These are phyloP conservation scores for Pandemis heparana DNA, from an alignment of 2,888 invertebrate species.

Conservation along the genomic window DNA sequence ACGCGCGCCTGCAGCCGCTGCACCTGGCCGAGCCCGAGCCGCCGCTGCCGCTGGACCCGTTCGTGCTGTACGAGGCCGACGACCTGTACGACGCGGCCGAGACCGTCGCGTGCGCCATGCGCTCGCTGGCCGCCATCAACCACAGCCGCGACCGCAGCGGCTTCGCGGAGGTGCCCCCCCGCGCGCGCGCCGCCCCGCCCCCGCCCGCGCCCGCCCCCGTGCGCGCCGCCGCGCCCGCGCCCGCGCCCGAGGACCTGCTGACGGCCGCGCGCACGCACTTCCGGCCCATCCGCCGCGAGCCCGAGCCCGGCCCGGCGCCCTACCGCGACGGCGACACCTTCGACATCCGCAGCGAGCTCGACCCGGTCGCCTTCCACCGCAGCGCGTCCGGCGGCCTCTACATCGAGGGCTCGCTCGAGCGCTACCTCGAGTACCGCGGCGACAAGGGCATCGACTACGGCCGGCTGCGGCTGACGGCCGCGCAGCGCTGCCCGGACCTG, in stretches of 20 bases:
- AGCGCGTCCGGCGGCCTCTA: slow-evolving; percentile 88
- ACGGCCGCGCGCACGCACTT: slow-evolving; percentile 93
- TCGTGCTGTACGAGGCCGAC: slow-evolving; percentile 70
- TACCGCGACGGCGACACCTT: slow-evolving; percentile 91
- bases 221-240: slow-evolving; percentile 85
- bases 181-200: slow-evolving; percentile 81
- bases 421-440: slow-evolving; percentile 83
- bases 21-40: slow-evolving; percentile 48
- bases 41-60: slow-evolving; percentile 60
- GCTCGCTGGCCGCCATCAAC: slow-evolving; percentile 86
- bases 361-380: slow-evolving; percentile 87
- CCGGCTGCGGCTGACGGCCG: slow-evolving; percentile 67
- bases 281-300: slow-evolving; percentile 90
- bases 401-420: slow-evolving; percentile 80
- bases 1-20: slow-evolving; percentile 52
- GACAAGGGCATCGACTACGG: slow-evolving; percentile 73
- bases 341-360: slow-evolving; percentile 87
- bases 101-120: slow-evolving; percentile 71
- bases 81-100: slow-evolving; percentile 74
- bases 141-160: slow-evolving; percentile 87
- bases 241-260: slow-evolving; percentile 89
- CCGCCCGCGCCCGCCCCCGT: slow-evolving; percentile 57
- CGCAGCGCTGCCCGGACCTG: slow-evolving; percentile 69
- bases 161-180: slow-evolving; percentile 86
- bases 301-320: slow-evolving; percentile 56